Evolutionary conservation across 2,888 invertebrate genomes (phyloP).

Genomic region (Plusia festucae): DNA sequence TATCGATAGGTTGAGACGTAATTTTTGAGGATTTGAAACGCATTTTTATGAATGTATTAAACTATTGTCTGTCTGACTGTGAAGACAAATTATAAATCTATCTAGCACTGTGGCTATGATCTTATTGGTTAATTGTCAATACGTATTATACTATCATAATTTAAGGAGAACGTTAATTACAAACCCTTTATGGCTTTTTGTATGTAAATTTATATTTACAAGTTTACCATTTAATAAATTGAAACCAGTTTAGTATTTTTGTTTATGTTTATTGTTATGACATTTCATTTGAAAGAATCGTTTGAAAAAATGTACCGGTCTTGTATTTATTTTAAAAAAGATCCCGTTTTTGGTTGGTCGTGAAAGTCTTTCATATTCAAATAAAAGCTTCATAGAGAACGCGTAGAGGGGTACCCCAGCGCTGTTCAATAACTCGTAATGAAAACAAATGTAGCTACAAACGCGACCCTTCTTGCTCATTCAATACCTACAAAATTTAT

Average conservation of each 20-base stretch:
- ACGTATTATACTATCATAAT: too few relatives aligned
- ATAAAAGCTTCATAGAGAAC: slow-evolving; percentile 70
- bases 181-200: too few relatives aligned
- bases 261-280: background rate
- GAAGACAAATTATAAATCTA: too few relatives aligned
- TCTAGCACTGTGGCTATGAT: too few relatives aligned
- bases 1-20: too few relatives aligned
- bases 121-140: too few relatives aligned
- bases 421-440: slow-evolving; percentile 80
- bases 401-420: slow-evolving; percentile 65
- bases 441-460: slow-evolving; percentile 81
- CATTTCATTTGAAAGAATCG: slow-evolving; percentile 28
- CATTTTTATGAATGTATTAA: too few relatives aligned
- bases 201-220: too few relatives aligned
- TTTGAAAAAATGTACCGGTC: slow-evolving; percentile 27
- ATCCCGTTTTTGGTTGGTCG: slow-evolving; percentile 55
- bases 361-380: slow-evolving; percentile 70
- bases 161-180: too few relatives aligned
- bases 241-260: background rate
- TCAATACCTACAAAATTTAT: slow-evolving; percentile 70
- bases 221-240: background rate
- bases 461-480: slow-evolving; percentile 77
- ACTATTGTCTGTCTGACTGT: too few relatives aligned
- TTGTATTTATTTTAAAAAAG: slow-evolving; percentile 45
- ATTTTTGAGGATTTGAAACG: too few relatives aligned